These are phyloP conservation scores for Aromia moschata DNA, from an alignment of 2,888 invertebrate species.

Conservation along the genomic window DNA sequence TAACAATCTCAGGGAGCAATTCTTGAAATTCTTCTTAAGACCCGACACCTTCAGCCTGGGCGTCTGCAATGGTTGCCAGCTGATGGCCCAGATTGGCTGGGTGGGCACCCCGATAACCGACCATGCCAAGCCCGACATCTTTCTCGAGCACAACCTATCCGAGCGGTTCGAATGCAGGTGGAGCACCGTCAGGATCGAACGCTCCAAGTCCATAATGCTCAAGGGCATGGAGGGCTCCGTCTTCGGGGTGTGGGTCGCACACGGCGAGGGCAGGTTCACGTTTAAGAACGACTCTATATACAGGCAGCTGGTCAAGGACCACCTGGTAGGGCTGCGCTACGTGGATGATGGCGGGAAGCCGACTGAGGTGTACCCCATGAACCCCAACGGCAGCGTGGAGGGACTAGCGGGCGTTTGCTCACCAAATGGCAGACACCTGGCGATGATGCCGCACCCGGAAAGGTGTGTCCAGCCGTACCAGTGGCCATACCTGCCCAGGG, in stretches of 20 bases:
- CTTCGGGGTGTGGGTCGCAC: slow-evolving; percentile 67
- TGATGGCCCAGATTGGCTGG: slow-evolving; percentile 95
- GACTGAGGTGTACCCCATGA: slow-evolving; percentile 89
- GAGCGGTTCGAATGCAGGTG: slow-evolving; percentile 84
- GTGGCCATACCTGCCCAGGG: slow-evolving; percentile 77
- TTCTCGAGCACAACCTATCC: slow-evolving; percentile 86
- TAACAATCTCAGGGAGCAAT: slow-evolving; percentile 76
- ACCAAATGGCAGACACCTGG: slow-evolving; percentile 89
- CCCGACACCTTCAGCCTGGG: slow-evolving; percentile 93
- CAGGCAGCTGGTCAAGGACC: slow-evolving; percentile 64
- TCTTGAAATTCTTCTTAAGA: slow-evolving; percentile 76
- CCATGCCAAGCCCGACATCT: slow-evolving; percentile 67
- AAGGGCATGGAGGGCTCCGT: slow-evolving; percentile 75
- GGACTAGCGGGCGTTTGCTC: slow-evolving; percentile 90
- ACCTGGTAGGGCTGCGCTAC: slow-evolving; percentile 82
- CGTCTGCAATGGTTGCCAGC: slow-evolving; percentile 98
- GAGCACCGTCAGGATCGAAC: slow-evolving; percentile 67
- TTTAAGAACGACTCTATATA: slow-evolving; percentile 67
- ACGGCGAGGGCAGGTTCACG: slow-evolving; percentile 90
- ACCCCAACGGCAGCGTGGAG: slow-evolving; percentile 89
- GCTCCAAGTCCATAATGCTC: slow-evolving; percentile 84
- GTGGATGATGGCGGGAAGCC: slow-evolving; percentile 81
- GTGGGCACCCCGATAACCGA: slow-evolving; percentile 68
- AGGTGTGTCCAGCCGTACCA: slow-evolving; percentile 87
- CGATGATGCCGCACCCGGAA: slow-evolving; percentile 99